Conservation (phyloP, 2,888 invertebrate genomes). For the Eulithis prunata region DNA sequence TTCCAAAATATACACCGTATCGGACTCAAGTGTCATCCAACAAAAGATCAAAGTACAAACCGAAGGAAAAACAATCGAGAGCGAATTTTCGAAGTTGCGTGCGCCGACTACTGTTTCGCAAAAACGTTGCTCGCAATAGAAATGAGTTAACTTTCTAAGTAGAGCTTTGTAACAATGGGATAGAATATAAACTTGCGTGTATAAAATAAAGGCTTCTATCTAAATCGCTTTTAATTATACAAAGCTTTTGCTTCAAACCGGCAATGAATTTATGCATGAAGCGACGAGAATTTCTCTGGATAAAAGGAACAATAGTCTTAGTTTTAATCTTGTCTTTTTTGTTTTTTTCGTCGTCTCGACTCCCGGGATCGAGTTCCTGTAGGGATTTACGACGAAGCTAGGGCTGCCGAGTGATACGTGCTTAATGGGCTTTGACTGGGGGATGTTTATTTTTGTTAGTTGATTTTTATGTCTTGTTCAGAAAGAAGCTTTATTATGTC, state of each 20-base stretch:
- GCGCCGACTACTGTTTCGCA: constrained; percentile 63
- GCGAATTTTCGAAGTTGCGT: constrained; percentile 65
- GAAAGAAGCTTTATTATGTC: constrained; percentile 19
- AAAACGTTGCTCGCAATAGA: constrained; percentile 53
- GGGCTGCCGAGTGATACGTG: constrained; percentile 47
- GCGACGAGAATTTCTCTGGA: constrained; percentile 69
- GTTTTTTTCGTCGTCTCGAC: constrained; percentile 52
- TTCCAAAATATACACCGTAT: constrained; percentile 8
- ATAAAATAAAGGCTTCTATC: constrained; percentile 46
- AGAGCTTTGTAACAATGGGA: constrained; percentile 50
- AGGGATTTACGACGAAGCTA: constrained; percentile 63
- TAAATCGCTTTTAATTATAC: constrained; percentile 72
- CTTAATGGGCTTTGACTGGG: constrained; percentile 25
- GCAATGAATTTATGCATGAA: constrained; percentile 83
- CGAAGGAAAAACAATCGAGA: constrained; percentile 62
- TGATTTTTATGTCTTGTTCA: constrained; percentile 31
- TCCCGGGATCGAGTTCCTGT: constrained; percentile 68
- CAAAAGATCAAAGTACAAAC: constrained; percentile 57
- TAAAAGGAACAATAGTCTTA: constrained; percentile 82
- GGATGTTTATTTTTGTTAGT: constrained; percentile 31
- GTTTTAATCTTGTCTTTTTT: constrained; percentile 72
- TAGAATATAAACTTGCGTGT: constrained; percentile 51
- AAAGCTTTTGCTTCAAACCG: constrained; percentile 54
- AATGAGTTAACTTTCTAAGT: constrained; percentile 31
- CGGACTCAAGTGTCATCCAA: constrained; percentile 29